phyloP scores from a whole-genome alignment of 2,113 vertebrate species.

The Saguinus imperator region DNA sequence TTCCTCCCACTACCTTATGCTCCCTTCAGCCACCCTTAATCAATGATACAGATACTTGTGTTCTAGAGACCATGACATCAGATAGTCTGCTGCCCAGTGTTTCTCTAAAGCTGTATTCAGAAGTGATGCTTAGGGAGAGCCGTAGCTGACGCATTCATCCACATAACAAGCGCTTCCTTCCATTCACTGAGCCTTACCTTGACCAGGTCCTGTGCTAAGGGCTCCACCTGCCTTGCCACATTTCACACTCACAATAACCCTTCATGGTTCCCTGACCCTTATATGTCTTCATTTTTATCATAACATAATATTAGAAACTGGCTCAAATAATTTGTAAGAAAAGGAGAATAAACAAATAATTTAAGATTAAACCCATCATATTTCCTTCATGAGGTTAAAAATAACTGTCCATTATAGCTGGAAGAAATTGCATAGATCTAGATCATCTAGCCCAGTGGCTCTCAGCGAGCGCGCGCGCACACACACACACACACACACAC shows the following conservation, averaged over 20 bases:
- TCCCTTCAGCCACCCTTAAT: background rate
- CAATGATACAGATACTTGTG: background rate
- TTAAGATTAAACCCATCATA: constrained; percentile 5
- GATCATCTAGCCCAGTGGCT: background rate
- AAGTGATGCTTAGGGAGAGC: background rate
- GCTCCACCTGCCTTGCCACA: background rate
- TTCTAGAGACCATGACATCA: background rate
- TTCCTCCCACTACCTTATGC: background rate
- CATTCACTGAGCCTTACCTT: background rate
- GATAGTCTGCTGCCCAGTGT: background rate
- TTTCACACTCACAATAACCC: background rate
- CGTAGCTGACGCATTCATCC: background rate
- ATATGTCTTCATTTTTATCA: background rate
- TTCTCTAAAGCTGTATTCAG: background rate
- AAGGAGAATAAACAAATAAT: background rate
- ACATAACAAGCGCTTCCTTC: background rate
- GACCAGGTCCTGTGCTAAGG: background rate
- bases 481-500: background rate
- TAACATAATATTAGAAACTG: background rate
- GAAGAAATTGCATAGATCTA: background rate
- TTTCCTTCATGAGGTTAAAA: constrained; percentile 6
- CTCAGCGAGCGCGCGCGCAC: background rate
- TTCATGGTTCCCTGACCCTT: background rate
- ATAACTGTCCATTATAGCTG: background rate
- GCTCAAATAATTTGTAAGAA: constrained; percentile 12